Base-by-base conservation (phyloP, 1,140 invertebrate species). In the Charaxes varanes region DNA sequence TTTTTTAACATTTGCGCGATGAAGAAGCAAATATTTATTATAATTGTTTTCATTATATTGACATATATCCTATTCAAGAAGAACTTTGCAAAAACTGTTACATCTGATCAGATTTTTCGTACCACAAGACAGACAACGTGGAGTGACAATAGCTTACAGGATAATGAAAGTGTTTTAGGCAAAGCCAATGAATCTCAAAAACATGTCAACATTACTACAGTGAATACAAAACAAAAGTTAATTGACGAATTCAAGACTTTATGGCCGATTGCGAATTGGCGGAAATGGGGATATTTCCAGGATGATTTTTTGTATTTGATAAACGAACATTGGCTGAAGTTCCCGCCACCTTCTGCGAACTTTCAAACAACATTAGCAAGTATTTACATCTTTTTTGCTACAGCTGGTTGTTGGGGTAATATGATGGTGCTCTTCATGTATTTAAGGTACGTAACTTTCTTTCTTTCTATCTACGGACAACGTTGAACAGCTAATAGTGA, bases 241-340 rank as follows among this genome's bases (percentile, higher is more conserved):
- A 30, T 78, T 17, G 48, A 48, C 17, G 62, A 50, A 19, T 87
- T 87, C 51, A 77, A 76, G 31, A 55, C 50, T 34, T 33, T 58
- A 13, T 88, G 86, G 77, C 86, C 87, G 0, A 64, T 88, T 3
- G 53, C 65, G 16, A 53, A 53, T 22, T 89, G 87, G 88, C 68
- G 61, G 32, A 45, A 76, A 10, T 51, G 65, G 17, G 86, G 86
- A 10, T 85, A 73, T 48, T 88, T 88, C 46, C 76, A 81, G 8
- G 85, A 88, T 10, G 82, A 86, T 30, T 89, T 87, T 52, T 69
- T 91, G 37, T 55, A 85, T 14, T 66, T 85, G 17, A 89, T 91
- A 17, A 90, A 91, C 64, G 65, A 85, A 3, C 89, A 90, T 53
- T 92, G 90, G 90, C 63, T 92, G 31, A 65, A 86, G 46, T 91